These are phyloP conservation scores for Zoanthus gigantus DNA, from an alignment of 92 coral and sea anemone species.

Conservation along the genomic window DNA sequence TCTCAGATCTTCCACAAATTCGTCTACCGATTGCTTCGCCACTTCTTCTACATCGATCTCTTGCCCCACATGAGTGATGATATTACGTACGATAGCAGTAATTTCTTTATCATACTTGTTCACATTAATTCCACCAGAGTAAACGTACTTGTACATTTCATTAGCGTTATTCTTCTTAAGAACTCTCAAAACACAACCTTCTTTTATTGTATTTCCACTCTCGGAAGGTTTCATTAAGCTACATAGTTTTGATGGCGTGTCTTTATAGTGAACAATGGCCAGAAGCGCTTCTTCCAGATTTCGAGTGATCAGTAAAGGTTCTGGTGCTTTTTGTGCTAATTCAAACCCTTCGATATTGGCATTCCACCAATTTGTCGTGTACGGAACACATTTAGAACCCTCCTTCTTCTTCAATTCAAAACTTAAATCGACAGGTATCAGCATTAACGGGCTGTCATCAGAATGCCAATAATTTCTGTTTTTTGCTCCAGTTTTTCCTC, in stretches of 20 bases:
- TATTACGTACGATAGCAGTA: neutral
- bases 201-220: neutral
- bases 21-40: neutral
- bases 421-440: neutral
- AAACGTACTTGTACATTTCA: neutral
- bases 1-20: neutral
- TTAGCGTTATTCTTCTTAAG: neutral
- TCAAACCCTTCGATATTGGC: neutral
- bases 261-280: neutral
- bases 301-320: neutral
- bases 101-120: neutral
- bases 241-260: neutral
- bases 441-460: no score
- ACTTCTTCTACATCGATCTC: neutral
- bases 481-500: neutral
- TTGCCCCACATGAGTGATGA: neutral
- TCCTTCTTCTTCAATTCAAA: no score
- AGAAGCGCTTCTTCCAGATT: neutral
- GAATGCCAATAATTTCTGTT: neutral
- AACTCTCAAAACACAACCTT: neutral
- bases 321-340: neutral
- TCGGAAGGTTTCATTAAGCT: neutral
- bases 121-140: neutral
- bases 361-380: neutral
- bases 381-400: neutral